These are phyloP conservation scores for Hemiscyllium ocellatum DNA, from an alignment of 2,113 vertebrate species.

Conservation along the genomic window DNA sequence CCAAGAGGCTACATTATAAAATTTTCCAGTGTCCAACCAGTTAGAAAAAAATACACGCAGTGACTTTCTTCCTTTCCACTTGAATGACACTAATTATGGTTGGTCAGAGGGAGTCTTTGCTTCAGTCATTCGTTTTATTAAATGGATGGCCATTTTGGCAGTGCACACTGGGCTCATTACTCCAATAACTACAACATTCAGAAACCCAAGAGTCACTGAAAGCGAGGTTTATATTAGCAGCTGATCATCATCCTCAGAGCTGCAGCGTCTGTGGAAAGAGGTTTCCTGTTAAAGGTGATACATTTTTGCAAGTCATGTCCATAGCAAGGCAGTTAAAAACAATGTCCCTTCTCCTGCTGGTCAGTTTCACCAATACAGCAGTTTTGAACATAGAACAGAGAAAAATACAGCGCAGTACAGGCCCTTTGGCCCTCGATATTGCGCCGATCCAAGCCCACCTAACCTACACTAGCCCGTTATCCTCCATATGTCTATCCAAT, in stretches of 20 bases:
- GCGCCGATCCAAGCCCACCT: too few species aligned
- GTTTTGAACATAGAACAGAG: too few species aligned
- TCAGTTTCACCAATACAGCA: too few species aligned
- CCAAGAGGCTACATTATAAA: background rate
- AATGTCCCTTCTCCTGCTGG: background rate
- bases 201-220: background rate
- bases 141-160: background rate
- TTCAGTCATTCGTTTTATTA: background rate
- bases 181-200: background rate
- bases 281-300: background rate
- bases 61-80: background rate
- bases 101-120: background rate
- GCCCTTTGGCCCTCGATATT: too few species aligned
- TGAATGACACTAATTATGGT: background rate
- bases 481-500: too few species aligned
- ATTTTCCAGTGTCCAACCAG: background rate
- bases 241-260: background rate
- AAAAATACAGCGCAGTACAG: too few species aligned
- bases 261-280: background rate
- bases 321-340: background rate
- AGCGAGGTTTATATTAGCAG: background rate
- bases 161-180: background rate
- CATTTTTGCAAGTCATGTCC: background rate
- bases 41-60: background rate
- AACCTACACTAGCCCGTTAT: too few species aligned